Evolutionary conservation across 2,888 invertebrate genomes (phyloP).

Genomic region (Euspilapteryx auroguttella): DNA sequence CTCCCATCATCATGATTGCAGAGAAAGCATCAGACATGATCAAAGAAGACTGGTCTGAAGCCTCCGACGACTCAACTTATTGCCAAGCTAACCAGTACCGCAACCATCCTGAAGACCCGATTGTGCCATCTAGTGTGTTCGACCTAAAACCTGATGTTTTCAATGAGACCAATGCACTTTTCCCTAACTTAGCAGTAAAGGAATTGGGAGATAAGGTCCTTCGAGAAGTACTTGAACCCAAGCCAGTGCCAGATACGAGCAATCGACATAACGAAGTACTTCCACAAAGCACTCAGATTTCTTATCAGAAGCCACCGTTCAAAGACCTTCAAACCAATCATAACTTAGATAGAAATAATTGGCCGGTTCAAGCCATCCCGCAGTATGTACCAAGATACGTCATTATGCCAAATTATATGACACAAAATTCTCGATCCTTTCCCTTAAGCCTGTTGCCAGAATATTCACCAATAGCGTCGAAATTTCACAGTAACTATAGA

Average conservation of each 20-base stretch:
- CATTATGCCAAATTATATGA: neutral
- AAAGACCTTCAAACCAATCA: neutral
- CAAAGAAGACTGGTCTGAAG: constrained; percentile 1
- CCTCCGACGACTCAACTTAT: neutral
- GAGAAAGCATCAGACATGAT: constrained; percentile 7
- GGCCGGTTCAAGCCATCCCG: neutral
- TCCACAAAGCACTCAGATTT: neutral
- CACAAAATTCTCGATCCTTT: too few relatives aligned
- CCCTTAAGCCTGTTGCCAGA: too few relatives aligned
- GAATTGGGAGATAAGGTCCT: neutral
- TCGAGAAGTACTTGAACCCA: too few relatives aligned
- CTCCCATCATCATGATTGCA: constrained; percentile 25
- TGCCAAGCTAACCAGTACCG: neutral
- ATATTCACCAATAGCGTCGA: neutral
- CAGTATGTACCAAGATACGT: neutral
- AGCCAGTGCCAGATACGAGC: too few relatives aligned
- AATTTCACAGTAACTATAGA: neutral
- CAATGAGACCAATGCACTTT: neutral
- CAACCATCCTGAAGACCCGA: neutral
- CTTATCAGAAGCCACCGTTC: too few relatives aligned
- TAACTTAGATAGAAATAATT: neutral
- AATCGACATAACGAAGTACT: neutral
- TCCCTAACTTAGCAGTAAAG: neutral
- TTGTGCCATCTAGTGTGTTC: neutral
- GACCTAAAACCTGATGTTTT: neutral